Evolutionary conservation across 2,113 vertebrate species (phyloP).

Genomic region (Ginglymostoma cirratum): DNA sequence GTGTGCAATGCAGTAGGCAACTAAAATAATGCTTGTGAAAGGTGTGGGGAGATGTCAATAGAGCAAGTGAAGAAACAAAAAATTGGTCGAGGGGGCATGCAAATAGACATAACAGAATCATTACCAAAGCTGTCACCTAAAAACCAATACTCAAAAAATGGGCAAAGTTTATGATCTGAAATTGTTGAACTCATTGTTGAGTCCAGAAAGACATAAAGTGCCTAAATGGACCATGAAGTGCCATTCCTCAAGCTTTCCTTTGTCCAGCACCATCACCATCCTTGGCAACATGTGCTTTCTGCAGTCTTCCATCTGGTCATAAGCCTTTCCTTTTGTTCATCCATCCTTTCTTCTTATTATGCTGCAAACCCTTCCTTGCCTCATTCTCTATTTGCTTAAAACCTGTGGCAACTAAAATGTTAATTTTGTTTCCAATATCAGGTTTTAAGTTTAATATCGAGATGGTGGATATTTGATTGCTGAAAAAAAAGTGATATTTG

Average conservation of each 20-base stretch:
- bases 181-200: too few species aligned
- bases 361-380: too few species aligned
- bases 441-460: background rate
- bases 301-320: background rate
- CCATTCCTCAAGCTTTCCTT: background rate
- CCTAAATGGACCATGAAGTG: background rate
- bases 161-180: too few species aligned
- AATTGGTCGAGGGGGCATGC: too few species aligned
- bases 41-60: too few species aligned
- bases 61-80: too few species aligned
- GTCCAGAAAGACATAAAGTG: too few species aligned
- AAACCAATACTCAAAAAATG: too few species aligned
- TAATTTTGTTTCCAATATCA: background rate
- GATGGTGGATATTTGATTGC: background rate
- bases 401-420: background rate
- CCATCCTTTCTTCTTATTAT: background rate
- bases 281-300: background rate
- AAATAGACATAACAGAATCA: too few species aligned
- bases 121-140: too few species aligned
- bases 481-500: background rate
- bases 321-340: background rate
- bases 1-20: too few species aligned
- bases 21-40: too few species aligned
- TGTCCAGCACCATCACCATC: background rate
- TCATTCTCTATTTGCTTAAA: background rate